Evolutionary conservation across 37 sponge, comb jelly and placozoan species (phyloP).

Genomic region (Oscarella lobularis): DNA sequence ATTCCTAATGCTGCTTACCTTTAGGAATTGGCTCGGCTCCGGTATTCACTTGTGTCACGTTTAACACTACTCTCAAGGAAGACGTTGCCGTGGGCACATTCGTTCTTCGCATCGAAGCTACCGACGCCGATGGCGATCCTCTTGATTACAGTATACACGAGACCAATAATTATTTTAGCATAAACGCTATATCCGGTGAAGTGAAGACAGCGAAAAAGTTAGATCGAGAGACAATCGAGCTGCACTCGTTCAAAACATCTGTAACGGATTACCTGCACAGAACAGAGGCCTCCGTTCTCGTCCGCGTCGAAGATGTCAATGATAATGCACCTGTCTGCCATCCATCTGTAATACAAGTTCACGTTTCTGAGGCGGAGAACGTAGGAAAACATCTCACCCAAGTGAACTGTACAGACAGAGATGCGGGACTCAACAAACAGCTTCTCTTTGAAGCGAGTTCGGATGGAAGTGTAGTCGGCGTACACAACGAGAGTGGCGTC

Average conservation of each 20-base stretch:
- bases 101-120: neutral
- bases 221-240: neutral
- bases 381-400: neutral
- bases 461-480: neutral
- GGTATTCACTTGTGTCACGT: neutral
- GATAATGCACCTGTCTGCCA: neutral
- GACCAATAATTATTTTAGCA: neutral
- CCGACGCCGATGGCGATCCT: neutral
- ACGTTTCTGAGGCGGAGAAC: neutral
- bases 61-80: neutral
- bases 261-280: neutral
- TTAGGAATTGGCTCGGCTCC: conserved; percentile 1
- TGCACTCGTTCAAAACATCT: neutral
- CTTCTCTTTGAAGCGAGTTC: neutral
- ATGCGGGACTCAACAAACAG: neutral
- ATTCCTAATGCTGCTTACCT: too few species aligned
- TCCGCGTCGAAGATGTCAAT: neutral
- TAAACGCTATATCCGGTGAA: neutral
- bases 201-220: neutral
- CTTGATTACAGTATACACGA: neutral
- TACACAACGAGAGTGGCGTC: neutral
- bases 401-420: neutral
- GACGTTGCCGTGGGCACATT: neutral
- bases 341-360: neutral
- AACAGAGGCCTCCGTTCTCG: neutral